Conservation (phyloP, 2,888 invertebrate species). For the Lasioglossum lativentre region DNA sequence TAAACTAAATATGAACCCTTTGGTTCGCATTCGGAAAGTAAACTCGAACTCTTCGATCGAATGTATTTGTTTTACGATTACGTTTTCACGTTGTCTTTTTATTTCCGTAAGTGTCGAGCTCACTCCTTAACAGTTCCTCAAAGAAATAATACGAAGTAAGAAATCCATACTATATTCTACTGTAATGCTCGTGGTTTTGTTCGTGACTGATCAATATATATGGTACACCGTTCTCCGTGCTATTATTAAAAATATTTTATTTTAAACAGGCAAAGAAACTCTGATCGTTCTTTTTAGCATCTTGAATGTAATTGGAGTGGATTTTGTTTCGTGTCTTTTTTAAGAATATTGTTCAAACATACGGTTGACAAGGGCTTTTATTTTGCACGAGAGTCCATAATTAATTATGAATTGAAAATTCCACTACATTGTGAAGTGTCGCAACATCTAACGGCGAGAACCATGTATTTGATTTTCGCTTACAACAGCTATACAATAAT, state of each 20-base stretch:
- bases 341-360: slow-evolving; percentile 38
- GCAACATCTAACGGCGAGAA: slow-evolving; percentile 51
- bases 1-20: slow-evolving; percentile 75
- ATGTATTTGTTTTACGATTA: slow-evolving; percentile 62
- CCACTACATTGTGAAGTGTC: slow-evolving; percentile 44
- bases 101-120: slow-evolving; percentile 69
- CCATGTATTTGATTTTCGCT: slow-evolving; percentile 33
- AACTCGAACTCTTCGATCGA: slow-evolving; percentile 61
- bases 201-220: slow-evolving; percentile 59
- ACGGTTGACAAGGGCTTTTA: slow-evolving; percentile 38
- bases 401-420: slow-evolving; percentile 57
- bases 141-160: slow-evolving; percentile 75
- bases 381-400: slow-evolving; percentile 43
- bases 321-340: slow-evolving; percentile 38
- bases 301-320: slow-evolving; percentile 39
- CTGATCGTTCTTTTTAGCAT: slow-evolving; percentile 34
- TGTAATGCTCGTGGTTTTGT: slow-evolving; percentile 59
- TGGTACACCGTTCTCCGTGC: slow-evolving; percentile 42
- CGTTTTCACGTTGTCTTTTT: slow-evolving; percentile 64
- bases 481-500: slow-evolving; percentile 49
- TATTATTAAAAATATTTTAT: slow-evolving; percentile 48
- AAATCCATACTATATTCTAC: slow-evolving; percentile 70
- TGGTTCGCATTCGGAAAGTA: slow-evolving; percentile 76
- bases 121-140: slow-evolving; percentile 76
- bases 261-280: slow-evolving; percentile 31